Percentiles rank a stretch among this genome's conserved stretches.
Evolutionary conservation across 2,113 vertebrate genomes (phyloP).

Genomic region (Gallinago paraguaiae): DNA sequence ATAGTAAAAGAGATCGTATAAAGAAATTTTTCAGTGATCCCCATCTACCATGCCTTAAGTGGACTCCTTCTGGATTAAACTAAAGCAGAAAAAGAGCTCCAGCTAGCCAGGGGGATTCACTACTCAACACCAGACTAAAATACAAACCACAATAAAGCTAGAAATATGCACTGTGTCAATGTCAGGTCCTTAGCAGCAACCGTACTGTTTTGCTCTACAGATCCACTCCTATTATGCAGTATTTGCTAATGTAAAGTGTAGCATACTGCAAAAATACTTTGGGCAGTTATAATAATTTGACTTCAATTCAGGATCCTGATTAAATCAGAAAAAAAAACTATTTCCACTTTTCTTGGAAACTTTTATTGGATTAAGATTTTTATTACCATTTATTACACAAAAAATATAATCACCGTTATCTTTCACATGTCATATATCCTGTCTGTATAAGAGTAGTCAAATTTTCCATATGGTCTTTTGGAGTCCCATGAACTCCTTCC

Average conservation of each 20-base stretch:
- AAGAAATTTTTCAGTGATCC: not conserved
- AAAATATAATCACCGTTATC: not conserved
- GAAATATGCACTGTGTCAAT: not conserved
- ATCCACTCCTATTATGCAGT: not conserved
- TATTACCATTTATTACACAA: not conserved
- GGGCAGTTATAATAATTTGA: not conserved
- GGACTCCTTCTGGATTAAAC: not conserved
- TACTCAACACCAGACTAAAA: not conserved
- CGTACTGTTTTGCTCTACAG: not conserved
- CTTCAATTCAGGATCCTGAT: not conserved
- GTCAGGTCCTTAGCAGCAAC: not conserved
- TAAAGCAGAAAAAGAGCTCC: not conserved
- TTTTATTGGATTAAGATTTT: not conserved
- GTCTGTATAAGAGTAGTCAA: slow-evolving; percentile 7
- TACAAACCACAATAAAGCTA: not conserved
- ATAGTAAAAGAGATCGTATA: not conserved
- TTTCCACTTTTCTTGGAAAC: not conserved
- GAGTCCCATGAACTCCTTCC: slow-evolving; percentile 26
- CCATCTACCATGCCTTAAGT: not conserved
- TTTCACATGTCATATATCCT: not conserved
- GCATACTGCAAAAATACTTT: not conserved
- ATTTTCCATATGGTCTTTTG: slow-evolving; percentile 58
- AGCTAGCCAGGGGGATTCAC: not conserved
- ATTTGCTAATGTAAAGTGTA: not conserved
- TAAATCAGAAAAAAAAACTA: not conserved